phyloP scores from a whole-genome alignment of 2,797 vertebrate genomes.

The Sebastes trivittatus region DNA sequence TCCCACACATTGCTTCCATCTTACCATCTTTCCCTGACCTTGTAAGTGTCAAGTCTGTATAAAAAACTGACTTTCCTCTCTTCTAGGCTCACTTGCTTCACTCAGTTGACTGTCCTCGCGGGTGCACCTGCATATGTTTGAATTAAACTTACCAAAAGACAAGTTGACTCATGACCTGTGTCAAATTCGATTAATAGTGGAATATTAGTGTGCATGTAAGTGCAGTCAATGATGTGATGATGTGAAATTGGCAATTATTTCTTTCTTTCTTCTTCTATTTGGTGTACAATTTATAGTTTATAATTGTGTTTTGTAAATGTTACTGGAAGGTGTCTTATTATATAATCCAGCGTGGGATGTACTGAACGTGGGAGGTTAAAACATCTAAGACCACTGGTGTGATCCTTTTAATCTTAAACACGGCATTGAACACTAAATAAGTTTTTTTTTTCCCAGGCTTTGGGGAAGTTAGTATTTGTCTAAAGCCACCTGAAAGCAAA shows the following conservation, averaged over 20 bases:
- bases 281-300: no score
- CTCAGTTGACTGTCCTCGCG: no score
- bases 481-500: constrained; percentile 40
- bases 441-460: background rate
- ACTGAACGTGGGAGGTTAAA: background rate
- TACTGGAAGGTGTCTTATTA: background rate
- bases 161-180: no score
- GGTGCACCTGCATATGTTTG: no score
- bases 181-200: no score
- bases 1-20: no score
- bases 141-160: no score
- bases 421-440: background rate
- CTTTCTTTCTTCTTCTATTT: background rate
- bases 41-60: no score
- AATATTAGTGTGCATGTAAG: no score
- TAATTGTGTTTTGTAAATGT: background rate
- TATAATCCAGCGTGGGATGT: background rate
- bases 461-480: constrained; percentile 6
- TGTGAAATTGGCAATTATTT: background rate
- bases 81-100: no score
- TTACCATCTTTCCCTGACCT: no score
- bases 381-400: background rate
- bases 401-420: constrained; percentile 1
- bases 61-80: no score
- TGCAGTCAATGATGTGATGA: background rate